A percentile compares a stretch with the other conserved stretches of the same genome.
Evolutionary conservation across 1,140 invertebrate species (phyloP).

Genomic region (Geopemphigus sp.): DNA sequence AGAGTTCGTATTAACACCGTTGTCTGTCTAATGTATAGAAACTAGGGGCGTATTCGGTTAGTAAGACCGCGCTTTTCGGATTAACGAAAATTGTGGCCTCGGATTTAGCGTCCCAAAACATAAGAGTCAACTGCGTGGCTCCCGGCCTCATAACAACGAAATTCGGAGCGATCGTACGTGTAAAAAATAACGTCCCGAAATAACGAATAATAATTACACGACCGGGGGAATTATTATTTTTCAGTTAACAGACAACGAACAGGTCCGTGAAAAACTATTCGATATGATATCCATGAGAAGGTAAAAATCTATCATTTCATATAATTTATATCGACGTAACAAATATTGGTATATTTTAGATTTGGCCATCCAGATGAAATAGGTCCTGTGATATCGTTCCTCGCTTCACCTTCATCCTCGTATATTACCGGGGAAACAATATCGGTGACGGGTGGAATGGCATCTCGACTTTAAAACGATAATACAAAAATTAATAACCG

Average conservation of each 20-base stretch:
- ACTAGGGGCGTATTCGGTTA: conserved; percentile 87
- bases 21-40: conserved; percentile 60
- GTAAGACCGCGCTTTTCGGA: conserved; percentile 89
- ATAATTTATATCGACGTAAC: neutral
- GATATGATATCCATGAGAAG: conserved; percentile 50
- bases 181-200: neutral
- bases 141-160: conserved; percentile 90
- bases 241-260: conserved; percentile 21
- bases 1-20: neutral
- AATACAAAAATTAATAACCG: no score
- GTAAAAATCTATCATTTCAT: conserved; percentile 27
- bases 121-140: conserved; percentile 89
- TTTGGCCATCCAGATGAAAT: conserved; percentile 70
- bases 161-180: conserved; percentile 76
- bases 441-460: conserved; percentile 74
- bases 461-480: conserved; percentile 50
- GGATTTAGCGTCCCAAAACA: conserved; percentile 73
- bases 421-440: conserved; percentile 94
- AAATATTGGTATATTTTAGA: conserved; percentile 21
- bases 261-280: neutral
- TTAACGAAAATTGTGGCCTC: conserved; percentile 78
- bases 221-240: neutral
- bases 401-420: conserved; percentile 85
- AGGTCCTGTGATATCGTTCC: conserved; percentile 78
- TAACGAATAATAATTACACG: neutral